Evolutionary conservation across 2,888 invertebrate genomes (phyloP).

Genomic region (Aphrophora alni): DNA sequence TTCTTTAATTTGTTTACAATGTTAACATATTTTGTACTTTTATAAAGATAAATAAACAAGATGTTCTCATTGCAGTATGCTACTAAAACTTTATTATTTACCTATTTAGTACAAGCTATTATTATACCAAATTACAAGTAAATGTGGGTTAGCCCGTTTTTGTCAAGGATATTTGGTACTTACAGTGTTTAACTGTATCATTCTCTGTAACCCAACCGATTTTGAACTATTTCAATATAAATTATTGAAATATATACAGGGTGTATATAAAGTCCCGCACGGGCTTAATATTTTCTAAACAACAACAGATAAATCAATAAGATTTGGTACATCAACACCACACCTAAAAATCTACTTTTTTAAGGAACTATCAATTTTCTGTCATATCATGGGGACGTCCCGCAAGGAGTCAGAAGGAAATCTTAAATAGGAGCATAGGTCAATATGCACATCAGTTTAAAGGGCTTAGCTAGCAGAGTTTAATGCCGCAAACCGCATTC

Average conservation of each 20-base stretch:
- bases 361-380: too few relatives aligned
- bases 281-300: too few relatives aligned
- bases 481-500: too few relatives aligned
- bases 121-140: constrained; percentile 12
- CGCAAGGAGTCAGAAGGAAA: too few relatives aligned
- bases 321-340: too few relatives aligned
- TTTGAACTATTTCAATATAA: constrained; percentile 19
- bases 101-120: constrained; percentile 20
- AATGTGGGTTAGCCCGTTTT: constrained; percentile 16
- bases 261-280: too few relatives aligned
- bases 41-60: not conserved
- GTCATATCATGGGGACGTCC: too few relatives aligned
- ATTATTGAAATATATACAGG: not conserved
- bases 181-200: not conserved
- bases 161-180: constrained; percentile 15
- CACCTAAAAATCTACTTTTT: too few relatives aligned
- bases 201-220: not conserved
- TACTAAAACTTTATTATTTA: constrained; percentile 16
- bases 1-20: constrained; percentile 11
- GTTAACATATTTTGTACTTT: constrained; percentile 15
- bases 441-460: too few relatives aligned
- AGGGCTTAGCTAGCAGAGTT: too few relatives aligned
- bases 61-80: constrained; percentile 7
- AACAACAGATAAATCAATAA: too few relatives aligned
- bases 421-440: too few relatives aligned